Evolutionary conservation across 2,888 invertebrate species (phyloP).

Genomic region (Aporophyla nigra): DNA sequence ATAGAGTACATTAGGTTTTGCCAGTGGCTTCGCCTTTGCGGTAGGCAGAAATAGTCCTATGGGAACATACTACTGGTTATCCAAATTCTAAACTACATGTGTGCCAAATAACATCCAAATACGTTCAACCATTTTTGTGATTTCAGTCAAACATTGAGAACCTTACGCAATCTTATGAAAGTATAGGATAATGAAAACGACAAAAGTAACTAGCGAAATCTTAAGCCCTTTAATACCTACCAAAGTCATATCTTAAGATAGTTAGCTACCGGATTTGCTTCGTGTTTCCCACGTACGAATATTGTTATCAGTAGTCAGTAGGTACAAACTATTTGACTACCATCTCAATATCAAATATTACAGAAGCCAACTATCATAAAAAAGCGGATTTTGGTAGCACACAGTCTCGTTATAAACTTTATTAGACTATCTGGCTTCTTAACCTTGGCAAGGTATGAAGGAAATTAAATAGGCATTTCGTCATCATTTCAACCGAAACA

Average conservation of each 20-base stretch:
- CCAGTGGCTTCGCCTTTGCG: too few species aligned
- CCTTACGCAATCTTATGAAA: background rate
- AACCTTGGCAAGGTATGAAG: slow-evolving; percentile 22
- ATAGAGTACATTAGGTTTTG: background rate
- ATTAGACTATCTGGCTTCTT: background rate
- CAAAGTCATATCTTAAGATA: slow-evolving; percentile 30
- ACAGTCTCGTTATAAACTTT: slow-evolving; percentile 30
- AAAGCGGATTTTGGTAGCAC: slow-evolving; percentile 33
- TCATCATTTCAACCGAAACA: background rate
- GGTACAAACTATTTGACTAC: slow-evolving; percentile 42
- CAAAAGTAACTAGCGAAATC: background rate
- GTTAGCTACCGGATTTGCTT: slow-evolving; percentile 39
- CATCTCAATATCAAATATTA: slow-evolving; percentile 58
- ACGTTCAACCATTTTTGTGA: background rate
- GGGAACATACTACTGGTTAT: too few species aligned
- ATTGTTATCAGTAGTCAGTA: slow-evolving; percentile 38
- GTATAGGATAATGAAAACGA: background rate
- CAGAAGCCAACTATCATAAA: slow-evolving; percentile 48
- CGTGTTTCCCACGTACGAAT: slow-evolving; percentile 12
- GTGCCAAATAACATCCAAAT: too few species aligned
- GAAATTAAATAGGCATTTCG: background rate
- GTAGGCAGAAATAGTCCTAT: too few species aligned
- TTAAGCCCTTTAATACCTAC: slow-evolving; percentile 39
- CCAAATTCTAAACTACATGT: too few species aligned
- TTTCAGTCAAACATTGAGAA: background rate